Evolutionary conservation across 2,113 vertebrate genomes (phyloP).

Genomic region (Sinocyclocheilus anshuiensis): DNA sequence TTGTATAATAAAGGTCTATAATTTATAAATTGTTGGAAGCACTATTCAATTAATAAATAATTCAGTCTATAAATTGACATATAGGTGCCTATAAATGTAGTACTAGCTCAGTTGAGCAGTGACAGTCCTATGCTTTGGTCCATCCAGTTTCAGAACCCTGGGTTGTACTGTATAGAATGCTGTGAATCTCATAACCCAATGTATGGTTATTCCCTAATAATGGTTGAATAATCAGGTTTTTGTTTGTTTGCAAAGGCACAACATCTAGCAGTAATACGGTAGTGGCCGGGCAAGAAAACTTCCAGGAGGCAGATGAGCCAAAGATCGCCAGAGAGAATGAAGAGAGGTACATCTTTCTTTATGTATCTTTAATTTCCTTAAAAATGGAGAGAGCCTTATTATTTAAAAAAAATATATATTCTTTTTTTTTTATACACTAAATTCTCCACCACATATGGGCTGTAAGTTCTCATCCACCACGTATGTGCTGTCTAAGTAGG

Average conservation of each 20-base stretch:
- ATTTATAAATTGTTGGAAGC: no score
- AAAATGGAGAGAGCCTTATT: neutral
- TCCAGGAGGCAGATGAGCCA: constrained; percentile 86
- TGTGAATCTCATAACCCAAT: no score
- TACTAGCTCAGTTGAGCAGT: no score
- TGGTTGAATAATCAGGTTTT: neutral
- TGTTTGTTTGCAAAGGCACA: constrained; percentile 78
- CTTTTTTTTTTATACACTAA: neutral
- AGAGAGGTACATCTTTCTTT: constrained; percentile 79
- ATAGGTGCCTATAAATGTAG: no score
- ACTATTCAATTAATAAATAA: no score
- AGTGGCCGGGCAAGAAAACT: constrained; percentile 90
- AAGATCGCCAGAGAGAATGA: constrained; percentile 87
- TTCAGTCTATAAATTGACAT: no score
- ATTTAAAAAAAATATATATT: neutral
- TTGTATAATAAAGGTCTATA: no score
- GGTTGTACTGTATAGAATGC: no score
- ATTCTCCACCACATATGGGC: neutral
- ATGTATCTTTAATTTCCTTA: neutral
- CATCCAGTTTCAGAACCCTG: no score
- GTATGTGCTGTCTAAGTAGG: neutral
- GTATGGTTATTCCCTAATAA: neutral
- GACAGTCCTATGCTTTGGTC: no score
- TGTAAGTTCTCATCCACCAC: neutral
- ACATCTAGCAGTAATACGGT: constrained; percentile 97